A percentile compares a stretch with the other conserved stretches of the same genome.
These are phyloP conservation scores for Dicerorhinus sumatrensis DNA, from an alignment of 2,113 vertebrate genomes.

Conservation along the genomic window DNA sequence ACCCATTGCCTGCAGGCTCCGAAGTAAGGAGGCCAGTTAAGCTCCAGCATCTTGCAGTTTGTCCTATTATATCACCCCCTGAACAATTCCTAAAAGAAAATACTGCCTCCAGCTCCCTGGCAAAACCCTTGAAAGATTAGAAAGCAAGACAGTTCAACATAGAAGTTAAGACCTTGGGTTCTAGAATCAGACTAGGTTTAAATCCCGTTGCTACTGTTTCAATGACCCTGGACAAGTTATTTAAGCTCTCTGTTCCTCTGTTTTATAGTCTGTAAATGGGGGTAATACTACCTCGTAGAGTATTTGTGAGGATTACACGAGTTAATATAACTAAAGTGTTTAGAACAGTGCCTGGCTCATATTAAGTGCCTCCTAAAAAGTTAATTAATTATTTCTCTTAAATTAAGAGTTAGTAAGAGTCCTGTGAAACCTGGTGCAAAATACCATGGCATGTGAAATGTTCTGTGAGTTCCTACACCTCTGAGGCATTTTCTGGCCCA, in stretches of 20 bases:
- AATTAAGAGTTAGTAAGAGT: background rate
- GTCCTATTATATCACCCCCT: background rate
- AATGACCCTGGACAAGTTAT: background rate
- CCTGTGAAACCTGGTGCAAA: background rate
- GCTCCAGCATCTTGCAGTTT: background rate
- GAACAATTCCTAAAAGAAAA: constrained; percentile 13
- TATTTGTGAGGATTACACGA: constrained; percentile 10
- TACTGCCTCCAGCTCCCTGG: background rate
- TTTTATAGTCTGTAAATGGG: background rate
- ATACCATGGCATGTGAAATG: background rate
- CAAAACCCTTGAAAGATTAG: background rate
- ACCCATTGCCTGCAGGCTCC: background rate
- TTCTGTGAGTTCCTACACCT: background rate
- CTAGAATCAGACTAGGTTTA: background rate
- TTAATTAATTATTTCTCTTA: background rate
- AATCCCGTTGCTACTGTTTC: background rate
- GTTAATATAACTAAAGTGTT: background rate
- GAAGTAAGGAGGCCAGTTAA: background rate
- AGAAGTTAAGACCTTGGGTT: constrained; percentile 1
- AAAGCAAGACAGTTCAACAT: background rate
- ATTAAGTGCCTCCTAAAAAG: background rate
- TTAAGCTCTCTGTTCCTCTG: background rate
- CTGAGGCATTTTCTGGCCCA: background rate
- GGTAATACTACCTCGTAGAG: background rate
- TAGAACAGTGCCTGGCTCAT: background rate